phyloP scores from a whole-genome alignment of 2,888 invertebrate species.

The Dasysyrphus albostriatus region DNA sequence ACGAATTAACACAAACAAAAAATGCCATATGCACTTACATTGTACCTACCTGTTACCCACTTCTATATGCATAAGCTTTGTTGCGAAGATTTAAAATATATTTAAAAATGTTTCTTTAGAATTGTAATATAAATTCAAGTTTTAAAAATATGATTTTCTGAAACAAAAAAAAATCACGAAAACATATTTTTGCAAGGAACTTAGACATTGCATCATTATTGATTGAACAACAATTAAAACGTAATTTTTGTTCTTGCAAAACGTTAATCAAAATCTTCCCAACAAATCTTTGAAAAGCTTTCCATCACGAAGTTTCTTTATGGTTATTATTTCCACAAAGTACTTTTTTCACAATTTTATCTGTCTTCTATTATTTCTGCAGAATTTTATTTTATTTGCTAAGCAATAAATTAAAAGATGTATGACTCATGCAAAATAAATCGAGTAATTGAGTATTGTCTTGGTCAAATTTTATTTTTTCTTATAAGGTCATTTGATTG shows the following conservation, averaged over 20 bases:
- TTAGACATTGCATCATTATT: neutral
- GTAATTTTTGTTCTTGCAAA: neutral
- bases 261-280: neutral
- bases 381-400: neutral
- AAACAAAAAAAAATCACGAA: neutral
- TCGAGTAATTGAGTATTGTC: constrained; percentile 1
- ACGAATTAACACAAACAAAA: no score
- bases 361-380: neutral
- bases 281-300: neutral
- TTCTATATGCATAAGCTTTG: no score
- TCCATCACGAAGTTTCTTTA: neutral
- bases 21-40: no score
- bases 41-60: no score
- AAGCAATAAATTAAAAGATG: neutral
- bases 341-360: neutral
- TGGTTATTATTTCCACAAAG: neutral
- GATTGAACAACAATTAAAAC: neutral
- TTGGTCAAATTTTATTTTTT: constrained; percentile 36
- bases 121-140: no score
- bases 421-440: neutral
- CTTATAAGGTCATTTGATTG: neutral
- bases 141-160: no score
- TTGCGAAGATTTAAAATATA: no score
- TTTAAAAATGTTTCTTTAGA: no score
- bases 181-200: neutral